A percentile compares a stretch with the other conserved stretches of the same genome.
Evolutionary conservation across 2,888 invertebrate genomes (phyloP).

Genomic region (Hylaea fasciaria): DNA sequence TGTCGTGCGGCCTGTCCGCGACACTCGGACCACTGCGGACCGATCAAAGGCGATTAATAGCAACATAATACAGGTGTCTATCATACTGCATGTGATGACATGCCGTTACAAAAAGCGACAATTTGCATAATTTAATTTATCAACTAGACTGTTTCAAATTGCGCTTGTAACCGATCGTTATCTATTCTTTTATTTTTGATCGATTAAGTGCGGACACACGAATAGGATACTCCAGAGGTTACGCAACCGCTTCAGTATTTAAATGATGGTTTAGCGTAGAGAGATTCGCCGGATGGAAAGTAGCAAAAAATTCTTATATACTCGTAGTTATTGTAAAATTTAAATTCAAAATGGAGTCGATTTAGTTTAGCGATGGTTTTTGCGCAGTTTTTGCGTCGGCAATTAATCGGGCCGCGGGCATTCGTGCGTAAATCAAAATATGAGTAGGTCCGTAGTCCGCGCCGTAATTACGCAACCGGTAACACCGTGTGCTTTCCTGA

Average conservation of each 20-base stretch:
- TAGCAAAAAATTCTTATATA: conserved; percentile 26
- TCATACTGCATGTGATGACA: conserved; percentile 48
- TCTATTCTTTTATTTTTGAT: conserved; percentile 49
- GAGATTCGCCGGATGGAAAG: conserved; percentile 26
- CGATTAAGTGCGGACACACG: conserved; percentile 40
- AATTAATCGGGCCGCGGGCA: conserved; percentile 46
- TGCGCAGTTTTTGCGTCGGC: conserved; percentile 42
- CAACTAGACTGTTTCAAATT: conserved; percentile 44
- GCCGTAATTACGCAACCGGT: conserved; percentile 50
- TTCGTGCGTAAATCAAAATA: conserved; percentile 66
- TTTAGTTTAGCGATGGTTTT: conserved; percentile 47
- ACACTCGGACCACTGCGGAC: conserved; percentile 26
- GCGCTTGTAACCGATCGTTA: conserved; percentile 43
- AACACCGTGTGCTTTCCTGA: conserved; percentile 42
- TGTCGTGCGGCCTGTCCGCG: conserved; percentile 46
- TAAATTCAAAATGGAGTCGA: conserved; percentile 48
- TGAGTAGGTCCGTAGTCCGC: conserved; percentile 51
- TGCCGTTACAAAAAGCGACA: conserved; percentile 26
- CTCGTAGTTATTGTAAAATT: conserved; percentile 30
- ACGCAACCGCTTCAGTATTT: conserved; percentile 26
- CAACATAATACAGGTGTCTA: conserved; percentile 45
- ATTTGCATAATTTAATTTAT: conserved; percentile 50
- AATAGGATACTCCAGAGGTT: conserved; percentile 14
- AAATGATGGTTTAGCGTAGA: conserved; percentile 23
- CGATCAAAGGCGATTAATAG: conserved; percentile 51